Base-by-base conservation (phyloP, 2,888 invertebrate genomes). In the Scaptomyza caliginosa region DNA sequence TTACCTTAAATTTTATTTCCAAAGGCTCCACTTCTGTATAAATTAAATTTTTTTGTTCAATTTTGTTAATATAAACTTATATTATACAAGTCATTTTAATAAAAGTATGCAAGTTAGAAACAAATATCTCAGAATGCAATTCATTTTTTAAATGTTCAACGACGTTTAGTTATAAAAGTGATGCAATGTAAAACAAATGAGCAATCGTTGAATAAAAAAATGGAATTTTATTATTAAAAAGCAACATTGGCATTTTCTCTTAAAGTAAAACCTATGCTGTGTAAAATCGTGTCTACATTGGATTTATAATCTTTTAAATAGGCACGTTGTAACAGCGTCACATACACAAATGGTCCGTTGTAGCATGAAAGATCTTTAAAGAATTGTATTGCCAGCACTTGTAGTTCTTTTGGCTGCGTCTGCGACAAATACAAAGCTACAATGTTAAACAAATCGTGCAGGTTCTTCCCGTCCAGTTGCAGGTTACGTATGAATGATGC, bases 311-410 rank as follows among this genome's bases (percentile, higher is more conserved):
- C 77, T 32, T 70, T 71, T 4, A 86, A 74, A 72, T 90, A 78
- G 2, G 74, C 76, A 48, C 76, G 78, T 58, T 86, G 88, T 13
- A 88, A 28, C 21, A 90, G 70, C 60, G 89, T 82, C 21, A 90
- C 74, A 70, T 90, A 90, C 10, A 90, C 70, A 42, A 90, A 86
- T 2, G 91, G 90, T 13, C 88, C 87, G 63, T 91, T 89, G 43
- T 88, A 90, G 2, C 54, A 32, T 0, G 54, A 40, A 16, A 91
- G 59, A 16, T 74, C 54, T 11, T 62, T 65, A 63, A 85, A 90
- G 52, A 85, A 87, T 13, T 85, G 55, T 13, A 88, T 52, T 2
- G 91, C 88, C 28, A 76, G 42, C 0, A 58, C 23, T 63, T 91
- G 91, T 40, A 91, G 62, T 5, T 80, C 65, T 19, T 65, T 67